phyloP scores from a whole-genome alignment of 2,888 invertebrate genomes.

The Dusona sp. region DNA sequence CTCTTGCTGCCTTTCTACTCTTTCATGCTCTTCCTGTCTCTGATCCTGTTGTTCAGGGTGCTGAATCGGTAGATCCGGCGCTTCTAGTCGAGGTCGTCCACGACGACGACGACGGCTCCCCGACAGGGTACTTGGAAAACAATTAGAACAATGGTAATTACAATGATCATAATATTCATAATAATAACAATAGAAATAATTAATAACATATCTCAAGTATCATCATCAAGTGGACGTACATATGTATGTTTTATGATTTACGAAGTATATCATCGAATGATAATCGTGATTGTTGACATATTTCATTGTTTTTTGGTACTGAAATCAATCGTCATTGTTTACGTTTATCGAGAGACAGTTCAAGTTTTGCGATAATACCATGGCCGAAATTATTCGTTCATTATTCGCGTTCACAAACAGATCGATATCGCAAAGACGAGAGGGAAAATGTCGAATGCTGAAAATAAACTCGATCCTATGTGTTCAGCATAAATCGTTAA shows the following conservation, averaged over 20 bases:
- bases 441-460: not conserved
- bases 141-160: too few species aligned
- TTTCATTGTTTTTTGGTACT: not conserved
- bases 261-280: not conserved
- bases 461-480: not conserved
- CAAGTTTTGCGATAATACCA: not conserved
- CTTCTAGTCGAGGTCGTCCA: too few species aligned
- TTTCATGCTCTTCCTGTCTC: too few species aligned
- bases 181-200: not conserved
- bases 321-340: slow-evolving; percentile 1
- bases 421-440: not conserved
- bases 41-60: too few species aligned
- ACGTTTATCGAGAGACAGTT: not conserved
- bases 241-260: not conserved
- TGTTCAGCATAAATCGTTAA: not conserved
- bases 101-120: too few species aligned
- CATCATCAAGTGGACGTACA: not conserved
- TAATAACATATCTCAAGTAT: not conserved
- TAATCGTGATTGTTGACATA: not conserved
- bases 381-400: not conserved
- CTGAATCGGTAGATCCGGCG: too few species aligned
- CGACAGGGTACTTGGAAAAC: too few species aligned
- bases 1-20: too few species aligned
- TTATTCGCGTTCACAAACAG: not conserved
- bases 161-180: too few species aligned